Evolutionary conservation across 1,140 invertebrate genomes (phyloP), one percentile per base, ranked within the genome.

Genomic region (Meloidogyne chitwoodi): DNA sequence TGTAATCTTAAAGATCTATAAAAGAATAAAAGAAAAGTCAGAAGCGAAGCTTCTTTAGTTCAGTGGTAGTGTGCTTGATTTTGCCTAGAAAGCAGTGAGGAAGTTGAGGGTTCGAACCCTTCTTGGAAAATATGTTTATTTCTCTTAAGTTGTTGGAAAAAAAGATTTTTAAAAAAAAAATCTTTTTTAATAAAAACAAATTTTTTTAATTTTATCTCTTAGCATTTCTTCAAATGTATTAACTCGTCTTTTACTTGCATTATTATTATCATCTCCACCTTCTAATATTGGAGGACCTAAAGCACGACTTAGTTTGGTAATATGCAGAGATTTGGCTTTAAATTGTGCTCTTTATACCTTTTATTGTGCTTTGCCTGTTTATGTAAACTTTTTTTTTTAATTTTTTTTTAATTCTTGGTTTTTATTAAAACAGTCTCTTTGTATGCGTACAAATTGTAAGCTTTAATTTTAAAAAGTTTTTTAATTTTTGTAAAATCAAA

Each of bases 281-380:
- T 56, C 48, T 56, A 56, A 56, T 22, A 56, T 56, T 12, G 29
- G 29, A 19, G 61, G 61, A 1, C 68, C 67, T 26, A 27, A 16
- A n/a, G 38, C 64, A 29, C n/a, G 61, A 16, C 68, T 73, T 27
- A 29, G 22, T 29, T 26, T 72, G 56, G 68, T 34, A 8, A 26
- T 73, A 26, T 76, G 75, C 31, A 64, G 75, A 6, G 75, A 76
- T 64, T 68, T 61, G 29, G 75, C 75, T 44, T 62, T 76, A 27
- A 76, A 76, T 65, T 76, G 75, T 64, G 38, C 34, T 16, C 22
- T 75, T 19, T 75, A 72, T 26, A 63, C 56, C 6, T 26, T 34
- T 16, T 73, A 73, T 22, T 73, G 71, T 64, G 56, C 61, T 19
- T 1, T 73, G 3, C 71, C 71, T 22, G 38, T 38, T n/a, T 73